A percentile compares a stretch with the other conserved stretches of the same genome.
Evolutionary conservation across 2,113 vertebrate species (phyloP).

Genomic region (Lichenostomus cassidix): DNA sequence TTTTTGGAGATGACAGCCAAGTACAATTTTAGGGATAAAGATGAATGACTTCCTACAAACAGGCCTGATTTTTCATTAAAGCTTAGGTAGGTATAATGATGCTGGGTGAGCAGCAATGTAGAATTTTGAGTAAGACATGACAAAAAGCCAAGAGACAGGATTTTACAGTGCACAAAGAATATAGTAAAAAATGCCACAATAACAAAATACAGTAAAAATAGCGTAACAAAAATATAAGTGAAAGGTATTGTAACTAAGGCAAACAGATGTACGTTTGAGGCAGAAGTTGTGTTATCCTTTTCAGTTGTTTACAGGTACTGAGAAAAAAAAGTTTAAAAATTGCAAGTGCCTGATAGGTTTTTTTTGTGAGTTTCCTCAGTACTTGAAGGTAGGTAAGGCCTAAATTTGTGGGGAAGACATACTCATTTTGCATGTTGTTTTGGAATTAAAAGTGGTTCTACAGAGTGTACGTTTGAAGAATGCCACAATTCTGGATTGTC

Average conservation of each 20-base stretch:
- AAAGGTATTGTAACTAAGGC: neutral
- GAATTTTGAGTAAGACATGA: neutral
- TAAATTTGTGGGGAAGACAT: neutral
- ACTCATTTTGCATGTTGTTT: neutral
- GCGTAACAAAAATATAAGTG: neutral
- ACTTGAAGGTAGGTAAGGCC: neutral
- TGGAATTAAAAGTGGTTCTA: neutral
- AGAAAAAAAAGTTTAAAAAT: neutral
- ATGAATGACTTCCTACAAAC: neutral
- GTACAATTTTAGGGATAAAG: neutral
- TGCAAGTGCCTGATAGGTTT: neutral
- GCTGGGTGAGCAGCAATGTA: neutral
- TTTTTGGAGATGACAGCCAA: neutral
- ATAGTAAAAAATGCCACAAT: fast-evolving
- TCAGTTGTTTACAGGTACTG: neutral
- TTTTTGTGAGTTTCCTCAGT: neutral
- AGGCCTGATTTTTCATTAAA: neutral
- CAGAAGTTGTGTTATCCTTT: fast-evolving
- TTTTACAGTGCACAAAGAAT: neutral
- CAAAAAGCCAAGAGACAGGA: neutral
- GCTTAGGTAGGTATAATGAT: neutral
- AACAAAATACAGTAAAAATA: neutral
- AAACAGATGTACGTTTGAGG: neutral
- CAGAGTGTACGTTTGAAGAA: neutral
- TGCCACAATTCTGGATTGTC: neutral